phyloP scores from a whole-genome alignment of 2,888 invertebrate species.

The Hirtodrosophila confusa region DNA sequence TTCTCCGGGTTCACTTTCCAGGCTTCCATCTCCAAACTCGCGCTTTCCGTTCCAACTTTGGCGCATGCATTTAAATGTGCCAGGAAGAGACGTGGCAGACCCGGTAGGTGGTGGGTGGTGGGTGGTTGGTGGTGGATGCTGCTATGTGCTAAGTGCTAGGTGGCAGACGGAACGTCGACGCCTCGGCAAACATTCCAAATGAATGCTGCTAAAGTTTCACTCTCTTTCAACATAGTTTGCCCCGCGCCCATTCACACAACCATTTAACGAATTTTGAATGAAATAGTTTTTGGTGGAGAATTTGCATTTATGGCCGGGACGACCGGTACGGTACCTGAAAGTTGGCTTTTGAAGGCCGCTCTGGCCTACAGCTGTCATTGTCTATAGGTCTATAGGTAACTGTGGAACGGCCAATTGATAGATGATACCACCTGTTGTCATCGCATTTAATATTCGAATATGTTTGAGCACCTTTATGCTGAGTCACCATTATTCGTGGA shows the following conservation, averaged over 20 bases:
- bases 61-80: conserved; percentile 70
- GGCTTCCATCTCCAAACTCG: conserved; percentile 14
- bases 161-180: conserved; percentile 18
- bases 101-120: neutral
- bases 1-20: conserved; percentile 3
- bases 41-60: conserved; percentile 51
- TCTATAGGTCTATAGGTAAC: conserved; percentile 17
- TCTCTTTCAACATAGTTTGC: conserved; percentile 10
- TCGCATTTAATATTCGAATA: conserved; percentile 37
- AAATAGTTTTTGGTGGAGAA: conserved; percentile 62
- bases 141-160: neutral
- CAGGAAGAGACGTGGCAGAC: neutral
- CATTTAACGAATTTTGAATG: conserved; percentile 59
- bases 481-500: conserved; percentile 37
- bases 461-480: conserved; percentile 27
- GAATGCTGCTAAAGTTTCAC: conserved; percentile 40
- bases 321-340: conserved; percentile 41
- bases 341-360: conserved; percentile 28
- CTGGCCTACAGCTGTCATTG: conserved; percentile 26
- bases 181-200: conserved; percentile 61
- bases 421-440: conserved; percentile 69
- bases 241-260: neutral
- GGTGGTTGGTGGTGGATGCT: neutral
- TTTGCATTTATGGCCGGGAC: conserved; percentile 69
- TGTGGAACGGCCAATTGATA: conserved; percentile 41